Base-by-base conservation (phyloP, 1,140 invertebrate genomes). In the Spodoptera frugiperda region DNA sequence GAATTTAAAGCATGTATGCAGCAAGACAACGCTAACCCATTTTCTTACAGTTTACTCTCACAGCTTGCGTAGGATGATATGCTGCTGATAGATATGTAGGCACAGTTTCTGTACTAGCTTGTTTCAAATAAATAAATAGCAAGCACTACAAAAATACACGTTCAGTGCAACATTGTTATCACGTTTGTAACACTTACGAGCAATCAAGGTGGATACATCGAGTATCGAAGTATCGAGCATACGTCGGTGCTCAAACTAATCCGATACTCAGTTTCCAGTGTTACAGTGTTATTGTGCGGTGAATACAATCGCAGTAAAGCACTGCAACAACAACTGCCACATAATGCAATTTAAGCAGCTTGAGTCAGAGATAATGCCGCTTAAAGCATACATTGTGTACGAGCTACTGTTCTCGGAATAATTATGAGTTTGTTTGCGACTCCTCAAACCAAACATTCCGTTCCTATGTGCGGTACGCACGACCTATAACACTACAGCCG, bases 361-460 rank as follows among this genome's bases (percentile, higher is more conserved):
- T 68, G 48, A 68, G 49, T 80, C 78, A 76, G 78, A 80, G 76
- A 77, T 76, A 75, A 83, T 78, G 78, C 71, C 77, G 67, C 39
- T 86, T 84, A 85, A 85, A 86, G 82, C 81, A 83, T 83, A 87
- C 84, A 87, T 84, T 83, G 82, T 84, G 81, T 80, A 57, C 79
- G 73, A 79, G 78, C 80, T 84, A 84, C 77, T 83, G 76, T 90
- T 89, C 89, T 82, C 78, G 78, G 89, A 91, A 90, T 87, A 90
- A 90, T 88, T 88, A 91, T 80, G 87, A 86, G 83, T 87, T 90
- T 90, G 89, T 91, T 91, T 90, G 88, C 84, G 88, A 88, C 87
- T 90, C 88, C 86, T 88, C 84, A 87, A 91, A 89, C 89, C 89
- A 91, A 92, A 90, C 89, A 89, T 90, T 88, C 88, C 85, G 86